Evolutionary conservation across 2,888 invertebrate species (phyloP).

Genomic region (Sympetrum striolatum): DNA sequence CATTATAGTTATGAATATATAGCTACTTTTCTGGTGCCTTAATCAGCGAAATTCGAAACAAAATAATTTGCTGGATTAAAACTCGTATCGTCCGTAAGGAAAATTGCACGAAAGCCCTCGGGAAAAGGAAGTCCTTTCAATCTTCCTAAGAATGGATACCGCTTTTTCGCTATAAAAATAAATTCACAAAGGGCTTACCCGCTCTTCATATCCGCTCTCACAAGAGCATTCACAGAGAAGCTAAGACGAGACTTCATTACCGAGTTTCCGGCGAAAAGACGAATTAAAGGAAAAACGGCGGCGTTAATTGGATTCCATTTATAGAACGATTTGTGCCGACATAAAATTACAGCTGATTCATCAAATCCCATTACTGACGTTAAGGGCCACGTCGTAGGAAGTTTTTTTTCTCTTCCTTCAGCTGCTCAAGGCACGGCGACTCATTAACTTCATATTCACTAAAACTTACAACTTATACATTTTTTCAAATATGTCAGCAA

Average conservation of each 20-base stretch:
- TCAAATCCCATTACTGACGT: constrained; percentile 41
- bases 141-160: constrained; percentile 34
- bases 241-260: constrained; percentile 40
- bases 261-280: constrained; percentile 25
- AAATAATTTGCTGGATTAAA: neutral
- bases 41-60: neutral
- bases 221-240: constrained; percentile 27
- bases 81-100: neutral
- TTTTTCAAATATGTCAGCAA: neutral
- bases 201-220: constrained; percentile 33
- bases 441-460: constrained; percentile 23
- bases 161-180: neutral
- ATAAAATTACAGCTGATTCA: constrained; percentile 43
- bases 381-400: constrained; percentile 25
- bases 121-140: constrained; percentile 32
- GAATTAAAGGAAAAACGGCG: constrained; percentile 30
- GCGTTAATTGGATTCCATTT: constrained; percentile 44
- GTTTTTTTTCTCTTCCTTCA: constrained; percentile 8
- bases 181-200: constrained; percentile 37
- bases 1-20: too few species aligned
- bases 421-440: constrained; percentile 9
- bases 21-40: too few species aligned
- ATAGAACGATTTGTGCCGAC: constrained; percentile 41
- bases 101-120: neutral
- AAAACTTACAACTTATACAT: neutral